These are phyloP conservation scores for Nansenia antarctica DNA, from an alignment of 2,113 vertebrate species.

Conservation along the genomic window DNA sequence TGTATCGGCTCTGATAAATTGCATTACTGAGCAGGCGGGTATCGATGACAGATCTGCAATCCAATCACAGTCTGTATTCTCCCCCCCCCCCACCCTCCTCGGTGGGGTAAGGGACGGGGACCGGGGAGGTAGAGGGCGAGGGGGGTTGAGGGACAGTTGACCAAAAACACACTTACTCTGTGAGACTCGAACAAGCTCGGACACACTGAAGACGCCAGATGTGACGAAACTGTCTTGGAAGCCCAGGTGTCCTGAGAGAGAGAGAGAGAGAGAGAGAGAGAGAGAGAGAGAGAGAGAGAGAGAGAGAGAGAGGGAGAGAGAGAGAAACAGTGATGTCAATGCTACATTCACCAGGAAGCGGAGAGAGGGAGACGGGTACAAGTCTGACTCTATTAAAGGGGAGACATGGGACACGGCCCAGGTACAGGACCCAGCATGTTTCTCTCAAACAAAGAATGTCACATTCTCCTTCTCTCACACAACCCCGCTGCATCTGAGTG, in stretches of 20 bases:
- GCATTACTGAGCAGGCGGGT: conserved; percentile 32
- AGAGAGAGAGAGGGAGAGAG: not conserved
- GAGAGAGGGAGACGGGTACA: not conserved
- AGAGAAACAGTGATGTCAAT: too few relatives aligned
- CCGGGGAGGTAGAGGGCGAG: not conserved
- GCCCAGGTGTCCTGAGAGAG: not conserved
- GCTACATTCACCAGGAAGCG: too few relatives aligned
- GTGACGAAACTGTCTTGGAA: too few relatives aligned
- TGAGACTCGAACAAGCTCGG: too few relatives aligned
- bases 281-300: not conserved
- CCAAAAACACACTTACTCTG: too few relatives aligned
- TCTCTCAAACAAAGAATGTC: not conserved
- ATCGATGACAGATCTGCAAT: conserved; percentile 46
- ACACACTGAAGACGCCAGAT: too few relatives aligned
- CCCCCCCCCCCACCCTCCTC: not conserved
- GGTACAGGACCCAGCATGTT: not conserved
- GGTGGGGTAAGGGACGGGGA: not conserved
- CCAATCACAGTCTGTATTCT: conserved; percentile 15
- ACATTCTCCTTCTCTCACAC: not conserved
- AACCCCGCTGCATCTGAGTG: too few relatives aligned
- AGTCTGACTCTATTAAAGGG: not conserved
- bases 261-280: not conserved
- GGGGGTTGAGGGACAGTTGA: not conserved
- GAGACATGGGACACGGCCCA: not conserved
- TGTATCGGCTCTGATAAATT: conserved; percentile 32